Evolutionary conservation across 2,113 vertebrate genomes (phyloP).

Genomic region (Passer montanus): DNA sequence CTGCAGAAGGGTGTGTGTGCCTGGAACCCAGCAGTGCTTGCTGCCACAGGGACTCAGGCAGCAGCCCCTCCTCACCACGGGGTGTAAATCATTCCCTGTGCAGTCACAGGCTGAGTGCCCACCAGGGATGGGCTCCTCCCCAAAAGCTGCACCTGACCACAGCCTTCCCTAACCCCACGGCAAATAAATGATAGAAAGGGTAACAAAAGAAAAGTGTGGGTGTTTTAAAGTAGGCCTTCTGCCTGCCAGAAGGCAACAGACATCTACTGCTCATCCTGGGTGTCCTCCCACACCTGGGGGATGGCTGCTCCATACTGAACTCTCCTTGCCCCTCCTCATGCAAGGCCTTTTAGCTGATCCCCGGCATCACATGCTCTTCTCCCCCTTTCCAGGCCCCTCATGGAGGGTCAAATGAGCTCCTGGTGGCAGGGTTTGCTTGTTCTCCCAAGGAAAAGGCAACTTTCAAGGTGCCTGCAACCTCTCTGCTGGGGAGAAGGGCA

Average conservation of each 20-base stretch:
- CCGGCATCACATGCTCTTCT: background rate
- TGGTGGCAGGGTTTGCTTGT: background rate
- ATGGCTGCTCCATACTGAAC: background rate
- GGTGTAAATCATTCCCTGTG: background rate
- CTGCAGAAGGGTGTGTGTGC: rapidly evolving
- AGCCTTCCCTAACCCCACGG: background rate
- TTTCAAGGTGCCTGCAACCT: slow-evolving; percentile 63
- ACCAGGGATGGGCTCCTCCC: background rate
- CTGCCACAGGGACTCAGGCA: background rate
- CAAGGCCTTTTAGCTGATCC: background rate
- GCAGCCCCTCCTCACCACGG: rapidly evolving
- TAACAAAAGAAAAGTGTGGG: background rate
- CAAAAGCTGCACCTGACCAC: background rate
- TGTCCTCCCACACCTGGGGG: background rate
- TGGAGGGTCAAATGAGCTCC: slow-evolving; percentile 48
- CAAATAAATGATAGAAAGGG: background rate
- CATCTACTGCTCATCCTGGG: background rate
- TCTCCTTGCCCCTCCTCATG: background rate
- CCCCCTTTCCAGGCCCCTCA: background rate
- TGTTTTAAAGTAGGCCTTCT: background rate
- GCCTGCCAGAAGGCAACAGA: background rate
- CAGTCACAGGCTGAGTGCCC: background rate
- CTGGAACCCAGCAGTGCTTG: rapidly evolving
- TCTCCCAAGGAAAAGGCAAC: slow-evolving; percentile 61
- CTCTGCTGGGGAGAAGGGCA: slow-evolving; percentile 51